Conservation (phyloP, 92 coral and sea anemone species). For the Chrysogorgia sp. region DNA sequence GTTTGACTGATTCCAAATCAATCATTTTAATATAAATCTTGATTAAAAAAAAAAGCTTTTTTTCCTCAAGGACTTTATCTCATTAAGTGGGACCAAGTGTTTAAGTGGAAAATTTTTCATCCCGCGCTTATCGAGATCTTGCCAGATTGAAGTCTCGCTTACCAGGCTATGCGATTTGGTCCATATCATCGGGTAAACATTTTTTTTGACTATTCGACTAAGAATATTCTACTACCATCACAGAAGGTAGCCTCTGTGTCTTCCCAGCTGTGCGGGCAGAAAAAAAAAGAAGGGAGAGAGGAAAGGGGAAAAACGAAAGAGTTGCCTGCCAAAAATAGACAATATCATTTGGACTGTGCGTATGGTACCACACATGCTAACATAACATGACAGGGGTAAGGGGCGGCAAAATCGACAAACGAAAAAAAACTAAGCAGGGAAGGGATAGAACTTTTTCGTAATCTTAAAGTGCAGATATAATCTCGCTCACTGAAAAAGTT, state of each 20-base stretch:
- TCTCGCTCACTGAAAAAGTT: constrained; percentile 16
- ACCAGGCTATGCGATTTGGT: too few relatives aligned
- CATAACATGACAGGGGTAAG: not conserved
- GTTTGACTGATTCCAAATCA: too few relatives aligned
- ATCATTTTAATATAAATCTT: too few relatives aligned
- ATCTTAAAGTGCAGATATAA: not conserved
- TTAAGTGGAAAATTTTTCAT: too few relatives aligned
- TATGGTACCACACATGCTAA: constrained; percentile 12
- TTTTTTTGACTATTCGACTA: too few relatives aligned
- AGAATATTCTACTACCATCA: too few relatives aligned
- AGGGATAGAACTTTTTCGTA: not conserved
- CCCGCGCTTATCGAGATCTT: too few relatives aligned
- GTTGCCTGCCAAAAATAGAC: constrained; percentile 35
- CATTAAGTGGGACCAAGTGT: too few relatives aligned
- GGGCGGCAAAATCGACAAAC: not conserved
- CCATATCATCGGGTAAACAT: too few relatives aligned
- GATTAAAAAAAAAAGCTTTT: too few relatives aligned
- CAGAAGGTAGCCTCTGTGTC: not conserved
- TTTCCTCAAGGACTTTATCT: too few relatives aligned
- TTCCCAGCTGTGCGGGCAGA: not conserved
- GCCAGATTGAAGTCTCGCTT: too few relatives aligned
- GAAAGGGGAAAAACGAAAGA: not conserved
- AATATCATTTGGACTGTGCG: not conserved
- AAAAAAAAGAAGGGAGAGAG: not conserved
- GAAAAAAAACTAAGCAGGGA: not conserved